phyloP scores from a whole-genome alignment of 1,140 invertebrate genomes.

The Colletes gigas region DNA sequence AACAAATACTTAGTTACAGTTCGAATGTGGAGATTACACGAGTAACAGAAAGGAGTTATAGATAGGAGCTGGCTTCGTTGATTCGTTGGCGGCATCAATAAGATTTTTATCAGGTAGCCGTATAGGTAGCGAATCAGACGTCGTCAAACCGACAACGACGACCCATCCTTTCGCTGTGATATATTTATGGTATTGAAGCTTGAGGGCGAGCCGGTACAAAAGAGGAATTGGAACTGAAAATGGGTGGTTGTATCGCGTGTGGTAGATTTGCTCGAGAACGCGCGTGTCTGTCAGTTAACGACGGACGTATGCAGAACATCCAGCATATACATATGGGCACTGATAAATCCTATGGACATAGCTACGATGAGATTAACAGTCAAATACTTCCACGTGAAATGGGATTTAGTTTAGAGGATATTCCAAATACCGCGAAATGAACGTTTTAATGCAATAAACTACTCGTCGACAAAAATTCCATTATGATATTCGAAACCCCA shows the following conservation, averaged over 20 bases:
- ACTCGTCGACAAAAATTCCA: no score
- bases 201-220: constrained; percentile 7
- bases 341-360: not conserved
- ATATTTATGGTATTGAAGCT: constrained; percentile 34
- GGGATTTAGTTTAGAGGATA: not conserved
- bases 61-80: no score
- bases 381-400: not conserved
- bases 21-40: no score
- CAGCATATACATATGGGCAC: not conserved
- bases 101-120: not conserved
- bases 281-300: not conserved
- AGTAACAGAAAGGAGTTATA: no score
- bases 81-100: not conserved
- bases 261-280: not conserved
- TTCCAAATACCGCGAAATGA: not conserved
- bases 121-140: not conserved
- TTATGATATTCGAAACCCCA: no score
- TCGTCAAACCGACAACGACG: constrained; percentile 6
- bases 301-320: no score
- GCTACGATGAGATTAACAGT: not conserved
- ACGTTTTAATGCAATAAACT: no score
- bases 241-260: not conserved
- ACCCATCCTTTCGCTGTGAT: not conserved
- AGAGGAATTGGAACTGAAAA: constrained; percentile 19
- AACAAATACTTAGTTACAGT: no score